Conservation (phyloP, 2,797 vertebrate genomes). For the Heliangelus exortis region DNA sequence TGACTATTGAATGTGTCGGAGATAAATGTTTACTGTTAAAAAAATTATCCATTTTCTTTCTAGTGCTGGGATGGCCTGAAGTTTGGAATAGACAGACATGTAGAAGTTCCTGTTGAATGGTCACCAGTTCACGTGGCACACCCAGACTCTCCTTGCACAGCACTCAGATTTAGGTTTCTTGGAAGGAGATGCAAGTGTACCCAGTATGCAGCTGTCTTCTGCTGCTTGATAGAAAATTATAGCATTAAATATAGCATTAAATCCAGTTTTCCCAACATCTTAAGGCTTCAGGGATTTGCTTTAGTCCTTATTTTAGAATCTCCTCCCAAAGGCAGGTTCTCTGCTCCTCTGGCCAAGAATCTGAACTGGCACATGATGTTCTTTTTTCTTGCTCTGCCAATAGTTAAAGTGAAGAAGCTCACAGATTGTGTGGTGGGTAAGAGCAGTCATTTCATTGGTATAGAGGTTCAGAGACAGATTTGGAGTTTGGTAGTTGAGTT, state of each 20-base stretch:
- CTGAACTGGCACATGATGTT: not conserved
- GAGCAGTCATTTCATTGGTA: not conserved
- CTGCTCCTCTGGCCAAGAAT: not conserved
- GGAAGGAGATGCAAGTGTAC: not conserved
- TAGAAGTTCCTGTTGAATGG: not conserved
- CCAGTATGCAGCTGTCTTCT: not conserved
- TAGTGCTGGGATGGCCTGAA: not conserved
- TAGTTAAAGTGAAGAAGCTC: not conserved
- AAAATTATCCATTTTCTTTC: not conserved
- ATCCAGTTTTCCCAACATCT: not conserved
- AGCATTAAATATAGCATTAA: not conserved
- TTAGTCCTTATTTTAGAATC: not conserved
- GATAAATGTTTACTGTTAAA: not conserved
- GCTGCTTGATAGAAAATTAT: not conserved
- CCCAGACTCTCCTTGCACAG: not conserved
- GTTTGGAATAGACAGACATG: not conserved
- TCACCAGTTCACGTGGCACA: rapidly evolving
- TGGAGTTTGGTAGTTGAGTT: not conserved
- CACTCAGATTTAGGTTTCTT: not conserved
- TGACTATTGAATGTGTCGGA: not conserved
- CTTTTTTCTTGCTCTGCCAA: not conserved
- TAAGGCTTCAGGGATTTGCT: not conserved
- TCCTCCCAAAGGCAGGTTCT: not conserved
- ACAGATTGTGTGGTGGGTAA: not conserved
- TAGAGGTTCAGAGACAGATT: not conserved